Conservation (phyloP, 2,888 invertebrate genomes). For the Choreutis nemorana region DNA sequence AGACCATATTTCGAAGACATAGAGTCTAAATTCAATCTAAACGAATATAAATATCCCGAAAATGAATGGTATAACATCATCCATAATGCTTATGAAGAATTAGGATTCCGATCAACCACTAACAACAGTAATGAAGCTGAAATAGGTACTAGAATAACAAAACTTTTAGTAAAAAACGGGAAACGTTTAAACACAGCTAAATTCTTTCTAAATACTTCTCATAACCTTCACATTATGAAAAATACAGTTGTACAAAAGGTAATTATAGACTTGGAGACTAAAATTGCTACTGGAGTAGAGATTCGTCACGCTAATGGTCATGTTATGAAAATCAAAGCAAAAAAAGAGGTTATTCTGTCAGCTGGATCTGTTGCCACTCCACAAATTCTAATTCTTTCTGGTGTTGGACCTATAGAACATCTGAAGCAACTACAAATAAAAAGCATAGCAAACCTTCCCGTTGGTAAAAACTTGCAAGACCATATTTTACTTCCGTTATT, state of each 20-base stretch:
- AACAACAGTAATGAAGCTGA: conserved; percentile 26
- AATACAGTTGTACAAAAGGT: conserved; percentile 55
- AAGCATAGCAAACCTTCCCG: conserved; percentile 35
- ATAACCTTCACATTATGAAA: conserved; percentile 44
- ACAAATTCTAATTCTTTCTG: conserved; percentile 58
- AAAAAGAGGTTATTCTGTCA: conserved; percentile 55
- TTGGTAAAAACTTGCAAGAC: conserved; percentile 61
- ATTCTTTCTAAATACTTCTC: conserved; percentile 34
- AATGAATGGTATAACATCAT: conserved; percentile 24
- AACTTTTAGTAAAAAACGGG: conserved; percentile 48
- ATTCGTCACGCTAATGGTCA: conserved; percentile 29
- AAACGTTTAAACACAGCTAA: conserved; percentile 56
- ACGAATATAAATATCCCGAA: conserved; percentile 9
- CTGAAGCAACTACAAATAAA: conserved; percentile 32
- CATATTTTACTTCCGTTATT: conserved; percentile 39
- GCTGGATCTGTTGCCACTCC: conserved; percentile 57
- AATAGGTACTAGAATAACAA: conserved; percentile 51
- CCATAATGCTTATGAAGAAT: conserved; percentile 36
- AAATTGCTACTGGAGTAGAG: conserved; percentile 39
- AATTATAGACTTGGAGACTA: conserved; percentile 45
- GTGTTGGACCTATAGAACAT: conserved; percentile 47
- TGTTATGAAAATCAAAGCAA: conserved; percentile 27
- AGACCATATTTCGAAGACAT: conserved; percentile 43
- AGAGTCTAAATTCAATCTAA: conserved; percentile 28
- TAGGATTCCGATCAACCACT: conserved; percentile 25